phyloP scores from a whole-genome alignment of 2,888 invertebrate species.

The Volucella zonaria region DNA sequence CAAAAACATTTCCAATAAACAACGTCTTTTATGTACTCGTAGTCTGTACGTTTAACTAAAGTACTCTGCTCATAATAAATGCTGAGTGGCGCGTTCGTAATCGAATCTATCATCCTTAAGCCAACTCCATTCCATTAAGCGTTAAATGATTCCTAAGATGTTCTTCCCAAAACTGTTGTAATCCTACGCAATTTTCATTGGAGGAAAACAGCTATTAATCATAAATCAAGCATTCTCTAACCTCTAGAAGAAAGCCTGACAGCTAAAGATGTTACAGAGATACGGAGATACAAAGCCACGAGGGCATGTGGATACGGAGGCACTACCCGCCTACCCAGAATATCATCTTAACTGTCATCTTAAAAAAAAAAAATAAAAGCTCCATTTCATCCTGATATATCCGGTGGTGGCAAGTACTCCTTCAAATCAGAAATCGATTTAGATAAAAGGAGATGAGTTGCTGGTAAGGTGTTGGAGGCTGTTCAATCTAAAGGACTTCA shows the following conservation, averaged over 20 bases:
- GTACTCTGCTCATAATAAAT: not conserved
- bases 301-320: no score
- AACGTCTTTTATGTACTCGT: no score
- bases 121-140: not conserved
- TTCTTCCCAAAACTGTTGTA: not conserved
- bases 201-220: conserved; percentile 13
- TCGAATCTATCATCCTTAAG: conserved; percentile 1
- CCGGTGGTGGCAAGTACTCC: conserved; percentile 12
- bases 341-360: not conserved
- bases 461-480: no score
- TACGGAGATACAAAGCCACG: no score
- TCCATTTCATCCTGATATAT: not conserved
- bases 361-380: not conserved
- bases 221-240: conserved; percentile 28
- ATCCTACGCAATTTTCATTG: conserved; percentile 11
- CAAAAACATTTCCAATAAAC: no score
- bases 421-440: conserved; percentile 46
- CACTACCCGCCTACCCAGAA: not conserved
- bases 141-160: not conserved
- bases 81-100: conserved; percentile 1
- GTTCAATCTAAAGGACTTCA: conserved; percentile 18
- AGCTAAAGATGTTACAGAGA: not conserved
- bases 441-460: conserved; percentile 25
- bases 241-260: not conserved
- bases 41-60: no score